Evolutionary conservation across 2,888 invertebrate species (phyloP).

Genomic region (Eumacrocentrus americanus): DNA sequence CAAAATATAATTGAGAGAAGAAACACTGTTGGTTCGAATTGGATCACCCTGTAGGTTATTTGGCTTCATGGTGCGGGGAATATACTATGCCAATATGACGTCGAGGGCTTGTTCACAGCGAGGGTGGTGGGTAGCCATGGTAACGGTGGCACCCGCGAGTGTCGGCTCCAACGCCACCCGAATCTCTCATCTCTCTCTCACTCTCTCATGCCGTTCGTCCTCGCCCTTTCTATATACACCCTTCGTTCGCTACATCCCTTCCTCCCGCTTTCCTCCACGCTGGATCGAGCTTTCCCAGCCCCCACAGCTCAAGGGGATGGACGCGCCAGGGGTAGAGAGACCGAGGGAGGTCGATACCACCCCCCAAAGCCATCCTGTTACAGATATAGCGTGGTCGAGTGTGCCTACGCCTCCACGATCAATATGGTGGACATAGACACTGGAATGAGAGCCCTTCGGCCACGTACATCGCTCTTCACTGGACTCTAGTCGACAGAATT

Average conservation of each 20-base stretch:
- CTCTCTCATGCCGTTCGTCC: conserved; percentile 25
- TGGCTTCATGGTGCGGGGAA: conserved; percentile 40
- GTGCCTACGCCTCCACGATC: conserved; percentile 56
- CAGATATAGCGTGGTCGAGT: conserved; percentile 36
- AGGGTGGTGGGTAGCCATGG: conserved; percentile 66
- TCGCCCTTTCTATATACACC: conserved; percentile 17
- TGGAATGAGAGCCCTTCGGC: conserved; percentile 34
- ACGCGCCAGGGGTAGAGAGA: conserved; percentile 17
- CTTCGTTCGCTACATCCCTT: conserved; percentile 36
- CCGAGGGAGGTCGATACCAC: conserved; percentile 30
- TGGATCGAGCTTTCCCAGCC: conserved; percentile 18
- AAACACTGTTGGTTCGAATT: conserved; percentile 12
- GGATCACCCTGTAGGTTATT: conserved; percentile 41
- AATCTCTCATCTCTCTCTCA: conserved; percentile 60
- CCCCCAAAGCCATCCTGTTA: conserved; percentile 36
- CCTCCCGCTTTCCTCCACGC: conserved; percentile 39
- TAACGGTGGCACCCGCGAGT: conserved; percentile 69
- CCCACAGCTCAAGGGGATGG: conserved; percentile 15
- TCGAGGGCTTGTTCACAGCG: conserved; percentile 59
- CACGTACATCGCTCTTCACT: conserved; percentile 21
- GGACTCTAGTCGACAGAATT: neutral
- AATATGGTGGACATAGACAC: conserved; percentile 60
- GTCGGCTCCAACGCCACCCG: conserved; percentile 67
- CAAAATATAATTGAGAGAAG: neutral
- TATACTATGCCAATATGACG: conserved; percentile 45